Evolutionary conservation across 2,888 invertebrate genomes (phyloP), one percentile per base, ranked within the genome.

Genomic region (Drymonia ruficornis): DNA sequence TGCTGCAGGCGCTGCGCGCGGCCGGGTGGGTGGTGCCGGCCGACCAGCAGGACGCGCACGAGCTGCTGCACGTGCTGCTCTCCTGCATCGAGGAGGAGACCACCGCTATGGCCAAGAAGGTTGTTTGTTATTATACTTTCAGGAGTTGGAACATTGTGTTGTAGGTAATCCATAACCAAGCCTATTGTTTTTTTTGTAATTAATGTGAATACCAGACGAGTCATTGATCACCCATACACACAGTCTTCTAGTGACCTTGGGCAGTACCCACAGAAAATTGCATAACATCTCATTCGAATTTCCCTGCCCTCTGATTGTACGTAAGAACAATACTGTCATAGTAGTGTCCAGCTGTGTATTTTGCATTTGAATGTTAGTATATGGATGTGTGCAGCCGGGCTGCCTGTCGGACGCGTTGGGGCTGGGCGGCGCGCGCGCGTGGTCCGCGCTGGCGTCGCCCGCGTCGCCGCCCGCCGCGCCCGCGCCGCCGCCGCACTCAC

Each of bases 41-140:
- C 19, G 98, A 97, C 65, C 98, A 99, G 89, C 96, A 98, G 86
- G 99, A 99, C 88, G 97, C 98, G 0, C 98, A 98, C 81, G 99
- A 99, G 87, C 86, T 99, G 50, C 95, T 99, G 71, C 97, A 98
- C 84, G 96, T 98, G 9, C 90, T 99, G 70, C 93, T 98, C 9
- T 95, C 97, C n/a, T 98, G 98, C 13, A 91, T 99, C 49, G 98
- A 98, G 80, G 97, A 98, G 79, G 99, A 99, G 86, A 94, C 94
- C 31, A 93, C 92, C 38, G 94, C 93, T 73, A 92, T 94, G 82
- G 83, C 93, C 13, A 93, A 92, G 70, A 94, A 95, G 89, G 95
- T 95, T 38, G n/a, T 15, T 38, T 6, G 6, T 23, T 23, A 23
- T 23, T 23, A 4, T 5, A 23, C 23, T 23, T 23, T 23, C 0